Percentiles rank a stretch among this genome's conserved stretches.
Conservation (phyloP, 1,140 invertebrate species). For the Piezodorus guildinii region DNA sequence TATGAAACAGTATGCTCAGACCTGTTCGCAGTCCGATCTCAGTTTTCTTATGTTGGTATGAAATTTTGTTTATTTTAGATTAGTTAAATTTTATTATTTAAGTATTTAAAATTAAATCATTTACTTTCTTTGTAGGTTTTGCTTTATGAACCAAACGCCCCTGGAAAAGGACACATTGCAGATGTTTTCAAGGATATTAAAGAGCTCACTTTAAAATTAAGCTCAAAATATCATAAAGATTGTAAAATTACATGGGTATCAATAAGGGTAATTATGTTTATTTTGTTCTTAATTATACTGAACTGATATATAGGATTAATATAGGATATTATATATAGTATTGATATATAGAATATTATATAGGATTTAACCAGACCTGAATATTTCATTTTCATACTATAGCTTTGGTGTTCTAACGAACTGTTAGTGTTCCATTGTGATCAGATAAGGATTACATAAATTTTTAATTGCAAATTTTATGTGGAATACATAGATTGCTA, state of each 20-base stretch:
- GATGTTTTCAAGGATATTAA: constrained; percentile 55
- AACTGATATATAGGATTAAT: too few relatives aligned
- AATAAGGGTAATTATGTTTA: constrained; percentile 42
- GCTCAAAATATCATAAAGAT: constrained; percentile 55
- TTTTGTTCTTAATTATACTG: too few relatives aligned
- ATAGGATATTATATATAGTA: too few relatives aligned
- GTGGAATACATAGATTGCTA: too few relatives aligned
- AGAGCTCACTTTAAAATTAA: constrained; percentile 44
- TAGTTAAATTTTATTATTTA: too few relatives aligned
- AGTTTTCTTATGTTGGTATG: constrained; percentile 57
- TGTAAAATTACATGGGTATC: constrained; percentile 59
- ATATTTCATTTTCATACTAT: too few relatives aligned
- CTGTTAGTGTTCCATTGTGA: too few relatives aligned
- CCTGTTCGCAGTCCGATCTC: constrained; percentile 62
- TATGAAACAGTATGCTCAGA: constrained; percentile 53
- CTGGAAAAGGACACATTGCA: constrained; percentile 47
- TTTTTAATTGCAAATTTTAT: too few relatives aligned
- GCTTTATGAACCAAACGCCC: constrained; percentile 43
- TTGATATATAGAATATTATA: too few relatives aligned
- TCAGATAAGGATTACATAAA: too few relatives aligned
- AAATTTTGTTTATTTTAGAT: not conserved
- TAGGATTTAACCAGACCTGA: too few relatives aligned
- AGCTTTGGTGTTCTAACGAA: too few relatives aligned
- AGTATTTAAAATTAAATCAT: constrained; percentile 26
- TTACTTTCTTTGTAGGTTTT: constrained; percentile 42